Evolutionary conservation across 2,113 vertebrate genomes (phyloP).

Genomic region (Brienomyrus brachyistius): DNA sequence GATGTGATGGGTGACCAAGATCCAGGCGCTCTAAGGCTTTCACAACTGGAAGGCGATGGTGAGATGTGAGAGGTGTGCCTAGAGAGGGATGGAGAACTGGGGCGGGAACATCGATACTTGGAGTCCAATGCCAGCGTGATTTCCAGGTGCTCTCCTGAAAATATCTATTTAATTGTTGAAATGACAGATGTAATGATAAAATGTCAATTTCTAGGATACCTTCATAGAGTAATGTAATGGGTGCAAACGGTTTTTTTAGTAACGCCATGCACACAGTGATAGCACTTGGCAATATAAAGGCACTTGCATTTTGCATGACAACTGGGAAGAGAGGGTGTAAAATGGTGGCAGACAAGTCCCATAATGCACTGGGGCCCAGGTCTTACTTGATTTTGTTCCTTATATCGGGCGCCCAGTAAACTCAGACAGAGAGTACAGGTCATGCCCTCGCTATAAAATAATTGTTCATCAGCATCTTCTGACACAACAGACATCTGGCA

Average conservation of each 20-base stretch:
- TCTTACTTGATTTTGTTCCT: not conserved
- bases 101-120: not conserved
- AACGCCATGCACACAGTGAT: not conserved
- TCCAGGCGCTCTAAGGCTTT: constrained; percentile 17
- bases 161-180: not conserved
- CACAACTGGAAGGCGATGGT: constrained; percentile 49
- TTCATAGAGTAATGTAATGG: not conserved
- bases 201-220: not conserved
- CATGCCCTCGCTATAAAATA: not conserved
- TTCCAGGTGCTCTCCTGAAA: not conserved
- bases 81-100: not conserved
- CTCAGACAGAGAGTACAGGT: not conserved
- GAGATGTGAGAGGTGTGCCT: constrained; percentile 18
- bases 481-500: constrained; percentile 58
- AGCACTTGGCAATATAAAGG: not conserved
- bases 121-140: not conserved
- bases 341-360: not conserved
- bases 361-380: not conserved
- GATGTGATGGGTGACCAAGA: constrained; percentile 29
- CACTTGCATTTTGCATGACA: not conserved
- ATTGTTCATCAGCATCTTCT: not conserved
- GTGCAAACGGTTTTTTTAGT: not conserved
- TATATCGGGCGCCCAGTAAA: not conserved
- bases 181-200: not conserved
- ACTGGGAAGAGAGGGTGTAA: not conserved